Base-by-base conservation (phyloP, 2,797 vertebrate species). In the Centropyge bicolor region DNA sequence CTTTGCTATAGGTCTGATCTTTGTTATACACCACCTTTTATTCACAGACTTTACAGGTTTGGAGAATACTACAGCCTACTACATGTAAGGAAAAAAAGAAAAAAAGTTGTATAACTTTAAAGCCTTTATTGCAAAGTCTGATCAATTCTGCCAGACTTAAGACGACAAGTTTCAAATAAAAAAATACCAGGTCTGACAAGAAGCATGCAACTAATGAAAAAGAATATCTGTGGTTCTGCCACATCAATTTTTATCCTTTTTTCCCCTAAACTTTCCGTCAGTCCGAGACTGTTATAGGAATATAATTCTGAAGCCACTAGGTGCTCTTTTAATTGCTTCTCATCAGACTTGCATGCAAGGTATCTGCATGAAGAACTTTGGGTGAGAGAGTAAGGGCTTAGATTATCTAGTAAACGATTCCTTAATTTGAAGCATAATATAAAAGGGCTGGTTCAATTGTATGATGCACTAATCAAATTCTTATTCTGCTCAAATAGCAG, bases 401-500 rank as follows among this genome's bases (percentile, higher is more conserved):
- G 24, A 62, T 48, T 6, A 59, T 27, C 31, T 24, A 4, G 3
- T 46, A 6, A 61, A 24, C 43, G 3, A 22, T 57, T 19, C 67
- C 27, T 14, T 45, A 2, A 24, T 59, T 12, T 68, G 43, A 11
- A 16, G 8, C 5, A 48, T 62, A 8, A 19, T 54, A 12, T 40
- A 11, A 1, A 0, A 20, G 20, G 20, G 35, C 27, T 35, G 4
- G 27, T 57, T 75, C n/a, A 31, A 38, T 7, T 75, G 22, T 80
- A 14, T 74, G 56, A 70, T 66, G 43, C 31, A 67, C 67, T 84
- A 81, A 79, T 78, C 48, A 38, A 49, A 54, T 36, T 84, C 20
- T 81, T 61, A 80, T 75, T 85, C 70, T 83, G 67, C 79, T 82
- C 63, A 62, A 49, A 77, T 19, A 84, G 49, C 82, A 79, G 64